Percentiles rank a stretch among this genome's conserved stretches.
Conservation (phyloP, 2,797 vertebrate species). For the Paratrypauchen microcephalus region DNA sequence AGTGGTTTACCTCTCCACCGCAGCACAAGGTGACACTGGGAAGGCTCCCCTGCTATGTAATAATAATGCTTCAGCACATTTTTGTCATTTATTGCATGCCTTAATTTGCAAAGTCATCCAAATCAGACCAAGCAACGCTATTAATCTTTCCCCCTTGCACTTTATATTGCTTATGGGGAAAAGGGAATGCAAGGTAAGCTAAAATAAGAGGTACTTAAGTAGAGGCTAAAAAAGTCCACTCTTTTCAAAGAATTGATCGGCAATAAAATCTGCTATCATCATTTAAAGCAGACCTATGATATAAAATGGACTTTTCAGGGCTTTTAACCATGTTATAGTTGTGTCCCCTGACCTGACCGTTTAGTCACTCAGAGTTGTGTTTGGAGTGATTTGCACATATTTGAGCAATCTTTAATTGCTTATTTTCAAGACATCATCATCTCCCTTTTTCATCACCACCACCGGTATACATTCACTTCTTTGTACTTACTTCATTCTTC, state of each 20-base stretch:
- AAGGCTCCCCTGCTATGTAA: constrained; percentile 25
- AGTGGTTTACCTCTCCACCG: constrained; percentile 44
- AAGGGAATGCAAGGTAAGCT: constrained; percentile 12
- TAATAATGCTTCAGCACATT: constrained; percentile 28
- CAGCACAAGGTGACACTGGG: constrained; percentile 36
- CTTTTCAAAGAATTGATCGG: constrained; percentile 41
- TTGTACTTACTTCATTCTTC: too few species aligned
- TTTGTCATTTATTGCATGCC: constrained; percentile 12
- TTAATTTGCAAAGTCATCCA: constrained; percentile 36
- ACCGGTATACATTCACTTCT: too few species aligned
- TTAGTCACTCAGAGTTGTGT: too few species aligned
- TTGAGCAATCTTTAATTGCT: too few species aligned
- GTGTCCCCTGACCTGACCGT: too few species aligned
- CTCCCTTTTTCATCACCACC: too few species aligned
- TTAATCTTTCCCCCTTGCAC: constrained; percentile 23
- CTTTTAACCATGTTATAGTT: too few species aligned
- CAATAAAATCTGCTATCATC: background rate
- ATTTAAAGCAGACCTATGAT: too few species aligned
- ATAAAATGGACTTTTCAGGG: too few species aligned
- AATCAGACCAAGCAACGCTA: constrained; percentile 8
- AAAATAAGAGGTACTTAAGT: constrained; percentile 2
- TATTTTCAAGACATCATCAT: too few species aligned
- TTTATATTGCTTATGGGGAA: constrained; percentile 10
- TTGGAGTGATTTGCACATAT: too few species aligned
- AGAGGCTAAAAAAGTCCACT: constrained; percentile 21